These are phyloP conservation scores for Tiliqua scincoides DNA, from an alignment of 2,113 vertebrate species.

Conservation along the genomic window DNA sequence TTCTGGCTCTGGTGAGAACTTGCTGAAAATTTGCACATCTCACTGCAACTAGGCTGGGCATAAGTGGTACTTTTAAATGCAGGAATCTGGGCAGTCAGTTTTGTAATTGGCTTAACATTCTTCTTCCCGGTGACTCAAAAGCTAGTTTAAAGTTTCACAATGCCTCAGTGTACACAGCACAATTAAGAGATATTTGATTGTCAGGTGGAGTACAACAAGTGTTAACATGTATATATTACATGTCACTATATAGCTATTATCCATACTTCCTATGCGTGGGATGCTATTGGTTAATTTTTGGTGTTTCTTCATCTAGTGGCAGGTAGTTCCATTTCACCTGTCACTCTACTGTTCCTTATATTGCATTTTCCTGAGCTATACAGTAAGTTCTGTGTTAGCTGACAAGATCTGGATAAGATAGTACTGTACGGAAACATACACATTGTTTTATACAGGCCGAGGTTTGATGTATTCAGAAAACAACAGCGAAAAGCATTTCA, in stretches of 20 bases:
- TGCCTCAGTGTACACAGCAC: neutral
- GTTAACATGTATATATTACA: neutral
- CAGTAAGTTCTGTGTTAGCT: neutral
- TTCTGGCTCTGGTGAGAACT: neutral
- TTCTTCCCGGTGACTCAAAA: constrained; percentile 1
- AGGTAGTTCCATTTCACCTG: neutral
- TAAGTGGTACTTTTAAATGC: neutral
- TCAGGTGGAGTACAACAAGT: neutral
- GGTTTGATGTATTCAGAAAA: neutral
- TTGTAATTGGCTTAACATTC: neutral
- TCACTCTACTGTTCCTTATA: neutral
- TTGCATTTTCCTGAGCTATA: neutral
- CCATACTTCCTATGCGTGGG: neutral
- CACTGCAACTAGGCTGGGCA: neutral
- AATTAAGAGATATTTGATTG: constrained; percentile 3
- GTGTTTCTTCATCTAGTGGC: neutral
- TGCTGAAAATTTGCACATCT: neutral
- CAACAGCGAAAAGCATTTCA: too few relatives aligned
- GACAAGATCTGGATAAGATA: neutral
- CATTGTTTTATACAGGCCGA: too few relatives aligned
- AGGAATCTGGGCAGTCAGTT: neutral
- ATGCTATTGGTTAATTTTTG: neutral
- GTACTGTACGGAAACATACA: neutral
- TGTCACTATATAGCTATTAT: neutral
- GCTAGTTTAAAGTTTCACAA: constrained; percentile 6